These are phyloP conservation scores for Lithophane socia DNA, from an alignment of 2,888 invertebrate species.

Conservation along the genomic window DNA sequence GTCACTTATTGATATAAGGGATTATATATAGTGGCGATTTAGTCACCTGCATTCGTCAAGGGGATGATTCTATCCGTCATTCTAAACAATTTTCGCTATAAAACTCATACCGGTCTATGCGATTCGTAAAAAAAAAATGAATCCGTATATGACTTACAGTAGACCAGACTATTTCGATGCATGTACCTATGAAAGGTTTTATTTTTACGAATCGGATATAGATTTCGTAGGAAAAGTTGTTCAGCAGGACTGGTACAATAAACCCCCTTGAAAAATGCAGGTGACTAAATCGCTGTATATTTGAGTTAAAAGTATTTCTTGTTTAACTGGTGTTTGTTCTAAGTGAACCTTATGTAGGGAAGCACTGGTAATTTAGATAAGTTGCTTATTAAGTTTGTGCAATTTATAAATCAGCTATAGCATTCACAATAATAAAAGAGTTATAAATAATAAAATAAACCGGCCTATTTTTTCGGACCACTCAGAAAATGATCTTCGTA, in stretches of 20 bases:
- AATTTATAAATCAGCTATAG: slow-evolving; percentile 21
- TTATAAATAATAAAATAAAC: background rate
- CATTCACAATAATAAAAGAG: background rate
- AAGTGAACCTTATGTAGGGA: background rate
- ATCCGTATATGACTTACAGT: too few relatives aligned
- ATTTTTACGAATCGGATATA: too few relatives aligned
- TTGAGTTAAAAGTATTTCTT: background rate
- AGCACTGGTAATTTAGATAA: background rate
- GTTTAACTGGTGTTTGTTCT: background rate
- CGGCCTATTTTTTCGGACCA: slow-evolving; percentile 10
- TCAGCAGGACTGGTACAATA: too few relatives aligned
- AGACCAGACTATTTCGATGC: too few relatives aligned
- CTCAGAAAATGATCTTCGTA: background rate
- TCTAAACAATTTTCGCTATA: too few relatives aligned
- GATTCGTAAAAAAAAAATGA: too few relatives aligned
- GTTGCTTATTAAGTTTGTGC: slow-evolving; percentile 23
- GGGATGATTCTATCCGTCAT: too few relatives aligned
- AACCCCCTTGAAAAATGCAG: too few relatives aligned
- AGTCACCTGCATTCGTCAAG: too few relatives aligned
- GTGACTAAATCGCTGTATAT: background rate
- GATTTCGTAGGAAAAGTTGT: too few relatives aligned
- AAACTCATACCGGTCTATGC: too few relatives aligned
- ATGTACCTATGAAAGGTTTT: too few relatives aligned
- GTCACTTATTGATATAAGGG: background rate
- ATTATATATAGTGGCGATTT: background rate